Evolutionary conservation across 1,140 invertebrate species (phyloP), one percentile per base, ranked within the genome.

Genomic region (Stegodyphus mimosarum): DNA sequence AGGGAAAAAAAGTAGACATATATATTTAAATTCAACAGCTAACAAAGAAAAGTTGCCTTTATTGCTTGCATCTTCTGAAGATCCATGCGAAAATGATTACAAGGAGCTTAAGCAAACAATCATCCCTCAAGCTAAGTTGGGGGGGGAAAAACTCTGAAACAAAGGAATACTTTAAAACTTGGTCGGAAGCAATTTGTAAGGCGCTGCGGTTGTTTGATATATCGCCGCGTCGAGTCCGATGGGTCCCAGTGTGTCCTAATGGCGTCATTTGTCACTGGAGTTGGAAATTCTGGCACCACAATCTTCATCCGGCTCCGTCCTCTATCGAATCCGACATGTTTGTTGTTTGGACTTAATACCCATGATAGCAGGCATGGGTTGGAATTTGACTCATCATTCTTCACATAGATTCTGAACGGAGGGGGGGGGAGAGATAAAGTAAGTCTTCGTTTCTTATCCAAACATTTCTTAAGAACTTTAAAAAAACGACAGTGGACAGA

Each of bases 121-220:
- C 73, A 33, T 63, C 73, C n/a, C 73, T 55, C 63, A 13, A 6
- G 17, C 13, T 15, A 17, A 13, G 13, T 64, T 9, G 17, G 17
- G 7, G 7, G n/a, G 17, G 55, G 2, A 15, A 33, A 48, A 55
- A 48, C n/a, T 6, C 18, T 9, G 7, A 53, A 13, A 55, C 5
- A 50, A 55, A 3, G n/a, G 7, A 74, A 75, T 75, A 63, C 73
- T 75, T 75, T 75, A 75, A 75, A 75, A 75, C 52, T 75, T 75
- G 73, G 17, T 6, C 52, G 17, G 55, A 7, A 55, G 53, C 73
- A 75, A 75, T 75, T 75, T 75, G 55, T 75, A 63, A 74, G 53
- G 55, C 7, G 73, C 73, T 60, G 73, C 33, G 73, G 73, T 63
- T 75, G 53, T 63, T 75, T 75, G 73, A 75, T 75, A 63, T 75